Base-by-base conservation (phyloP, 92 coral and sea anemone genomes). In the Pocillopora grandis region DNA sequence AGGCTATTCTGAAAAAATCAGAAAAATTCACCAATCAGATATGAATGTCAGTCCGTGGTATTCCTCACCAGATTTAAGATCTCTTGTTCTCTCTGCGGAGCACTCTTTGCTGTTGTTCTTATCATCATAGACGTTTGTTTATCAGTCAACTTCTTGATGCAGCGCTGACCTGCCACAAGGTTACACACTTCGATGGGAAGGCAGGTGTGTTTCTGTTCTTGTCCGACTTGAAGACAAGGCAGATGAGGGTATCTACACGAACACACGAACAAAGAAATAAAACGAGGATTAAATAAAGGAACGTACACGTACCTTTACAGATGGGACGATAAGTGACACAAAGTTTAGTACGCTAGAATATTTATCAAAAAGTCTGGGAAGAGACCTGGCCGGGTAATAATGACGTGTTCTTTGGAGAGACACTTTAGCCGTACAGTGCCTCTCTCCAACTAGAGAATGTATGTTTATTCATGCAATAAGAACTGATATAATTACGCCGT, bases 141-240 rank as follows among this genome's bases (percentile, higher is more conserved):
- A 62, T 95, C 98, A 16, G 95, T 62, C 23, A 95, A 82, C 79
- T 91, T 95, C 88, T 95, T 95, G 48, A 94, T 90, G 66, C 98
- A 95, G 12, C 98, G 90, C 89, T 95, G 98, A 33, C 98, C 98
- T 31, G 97, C 93, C 21, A 95, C 98, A 16, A 95, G 78, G 63
- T 90, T 89, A 58, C 98, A 95, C 55, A 95, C 98, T 52, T 95
- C 98, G 31, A 93, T 67, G 17, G 98, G 98, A 0, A 95, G 93
- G 82, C 90, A 95, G 7, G 98, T 95, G 86, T 95, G 95, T 11
- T 90, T 93, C 68, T 93, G 93, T 31, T 94, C 97, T 69, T 95
- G 94, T 5, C 98, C 98, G 2, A 95, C 98, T 81, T 95, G 98
- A 55, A 95, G 85, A 56, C 98, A 95, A 4, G 98, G 98, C 11